These are phyloP conservation scores for Carollia perspicillata DNA, from an alignment of 2,113 vertebrate genomes.

Conservation along the genomic window DNA sequence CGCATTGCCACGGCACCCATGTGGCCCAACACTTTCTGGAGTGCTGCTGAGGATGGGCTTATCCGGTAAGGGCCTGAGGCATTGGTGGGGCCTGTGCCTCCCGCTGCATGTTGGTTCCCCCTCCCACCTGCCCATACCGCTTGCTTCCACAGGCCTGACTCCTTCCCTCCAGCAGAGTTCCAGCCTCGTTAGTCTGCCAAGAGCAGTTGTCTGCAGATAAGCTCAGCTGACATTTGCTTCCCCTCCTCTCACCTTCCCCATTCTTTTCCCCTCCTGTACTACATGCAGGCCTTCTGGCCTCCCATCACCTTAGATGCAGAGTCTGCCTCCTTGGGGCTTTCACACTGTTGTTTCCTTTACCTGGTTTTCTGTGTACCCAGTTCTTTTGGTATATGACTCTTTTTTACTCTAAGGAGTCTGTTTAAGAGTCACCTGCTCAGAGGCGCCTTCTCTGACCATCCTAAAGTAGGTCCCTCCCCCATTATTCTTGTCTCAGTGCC, in stretches of 20 bases:
- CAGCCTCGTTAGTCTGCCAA: neutral
- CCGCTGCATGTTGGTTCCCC: neutral
- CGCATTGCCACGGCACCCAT: slow-evolving; percentile 97
- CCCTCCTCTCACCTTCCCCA: neutral
- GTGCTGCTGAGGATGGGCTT: slow-evolving; percentile 95
- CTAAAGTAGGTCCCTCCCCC: neutral
- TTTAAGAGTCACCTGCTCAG: neutral
- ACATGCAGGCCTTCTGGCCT: neutral
- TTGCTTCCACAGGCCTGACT: neutral
- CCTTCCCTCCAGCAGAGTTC: neutral
- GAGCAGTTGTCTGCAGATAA: neutral
- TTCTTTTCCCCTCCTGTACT: neutral
- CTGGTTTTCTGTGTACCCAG: neutral
- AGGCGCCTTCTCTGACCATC: neutral
- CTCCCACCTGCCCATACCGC: neutral
- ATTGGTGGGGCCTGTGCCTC: neutral
- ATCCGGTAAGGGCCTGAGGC: slow-evolving; percentile 86
- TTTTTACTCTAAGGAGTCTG: neutral
- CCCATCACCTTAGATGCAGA: neutral
- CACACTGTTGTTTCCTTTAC: neutral
- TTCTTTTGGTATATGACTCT: neutral
- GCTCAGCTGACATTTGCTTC: neutral
- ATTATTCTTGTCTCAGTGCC: neutral
- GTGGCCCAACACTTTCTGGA: slow-evolving; percentile 99
- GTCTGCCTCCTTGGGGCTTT: neutral